Evolutionary conservation across 1,140 invertebrate genomes (phyloP), one percentile per base, ranked within the genome.

Genomic region (Augochlora pura): DNA sequence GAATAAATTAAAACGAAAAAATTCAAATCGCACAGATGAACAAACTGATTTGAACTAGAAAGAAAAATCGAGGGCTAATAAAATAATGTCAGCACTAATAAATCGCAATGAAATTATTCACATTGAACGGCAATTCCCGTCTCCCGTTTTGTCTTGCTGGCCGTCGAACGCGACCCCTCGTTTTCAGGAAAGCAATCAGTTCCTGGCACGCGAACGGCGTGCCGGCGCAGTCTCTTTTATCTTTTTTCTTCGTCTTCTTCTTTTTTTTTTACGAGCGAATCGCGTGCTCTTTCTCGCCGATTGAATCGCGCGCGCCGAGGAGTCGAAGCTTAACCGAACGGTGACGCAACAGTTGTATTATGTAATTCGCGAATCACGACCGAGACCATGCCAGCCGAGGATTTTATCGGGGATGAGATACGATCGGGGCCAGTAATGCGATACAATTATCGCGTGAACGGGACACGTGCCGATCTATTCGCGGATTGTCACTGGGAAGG

Each of bases 321-420:
- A 73, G 10, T 57, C 59, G 68, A 25, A n/a, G 46, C 27, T 72
- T 72, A 73, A 65, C 60, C n/a, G n/a, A n/a, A 10, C 18, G 0
- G 27, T 71, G 76, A 71, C 54, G 69, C 63, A 72, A 74, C 63
- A 57, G 60, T 39, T 18, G 54, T 5, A 7, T 80, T 80, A 73
- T 54, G 57, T 68, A 80, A 80, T 66, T 39, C 38, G 52, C 63
- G 59, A 79, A 79, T 66, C 70, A 54, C 46, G 62, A 42, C 27
- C 70, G 25, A 8, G 18, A 21, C 18, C 16, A 46, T 32, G 60
- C 59, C 59, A 7, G 65, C 39, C 52, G 18, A 1, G 32, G 7
- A 62, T 64, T 65, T 66, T 73, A 64, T 79, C 63, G 14, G 54
- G 54, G 54, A 57, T n/a, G n/a, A 57, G 21, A 8, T n/a, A 57